phyloP scores from a whole-genome alignment of 2,888 invertebrate genomes.

The Anticlea derivata region DNA sequence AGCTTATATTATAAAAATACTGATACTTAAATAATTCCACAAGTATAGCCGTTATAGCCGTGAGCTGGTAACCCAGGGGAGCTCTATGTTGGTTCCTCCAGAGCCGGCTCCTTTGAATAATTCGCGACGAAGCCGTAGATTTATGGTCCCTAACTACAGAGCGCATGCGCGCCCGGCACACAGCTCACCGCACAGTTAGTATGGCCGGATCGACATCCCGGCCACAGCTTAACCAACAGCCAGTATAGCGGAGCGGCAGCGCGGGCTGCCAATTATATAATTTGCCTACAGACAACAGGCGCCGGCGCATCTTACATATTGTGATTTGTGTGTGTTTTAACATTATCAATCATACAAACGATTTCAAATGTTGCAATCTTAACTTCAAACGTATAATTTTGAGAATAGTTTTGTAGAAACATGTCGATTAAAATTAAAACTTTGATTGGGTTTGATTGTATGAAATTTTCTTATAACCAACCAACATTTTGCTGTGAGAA shows the following conservation, averaged over 20 bases:
- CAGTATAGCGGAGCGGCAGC: slow-evolving; percentile 29
- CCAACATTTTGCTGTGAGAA: slow-evolving; percentile 9
- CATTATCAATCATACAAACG: slow-evolving; percentile 49
- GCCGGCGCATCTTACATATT: slow-evolving; percentile 43
- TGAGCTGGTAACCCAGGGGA: slow-evolving; percentile 4
- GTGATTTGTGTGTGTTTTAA: slow-evolving; percentile 59
- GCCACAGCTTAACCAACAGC: not conserved
- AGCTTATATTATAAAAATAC: too few relatives aligned
- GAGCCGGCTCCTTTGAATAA: slow-evolving; percentile 75
- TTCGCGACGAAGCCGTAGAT: slow-evolving; percentile 73
- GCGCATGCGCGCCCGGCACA: slow-evolving; percentile 35
- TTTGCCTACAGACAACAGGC: slow-evolving; percentile 65
- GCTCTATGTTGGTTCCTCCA: not conserved
- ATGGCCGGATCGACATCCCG: not conserved
- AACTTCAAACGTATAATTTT: slow-evolving; percentile 44
- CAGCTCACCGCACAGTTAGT: slow-evolving; percentile 3
- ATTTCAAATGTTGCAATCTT: slow-evolving; percentile 43
- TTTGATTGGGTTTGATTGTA: slow-evolving; percentile 23
- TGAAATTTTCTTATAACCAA: not conserved
- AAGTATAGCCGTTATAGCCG: too few relatives aligned
- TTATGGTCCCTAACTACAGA: slow-evolving; percentile 77
- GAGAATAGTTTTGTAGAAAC: slow-evolving; percentile 28
- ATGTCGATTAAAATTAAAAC: slow-evolving; percentile 13
- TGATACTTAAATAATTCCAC: too few relatives aligned
- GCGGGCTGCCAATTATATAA: slow-evolving; percentile 71